Evolutionary conservation across 2,888 invertebrate species (phyloP).

Genomic region (Rhingia campestris): DNA sequence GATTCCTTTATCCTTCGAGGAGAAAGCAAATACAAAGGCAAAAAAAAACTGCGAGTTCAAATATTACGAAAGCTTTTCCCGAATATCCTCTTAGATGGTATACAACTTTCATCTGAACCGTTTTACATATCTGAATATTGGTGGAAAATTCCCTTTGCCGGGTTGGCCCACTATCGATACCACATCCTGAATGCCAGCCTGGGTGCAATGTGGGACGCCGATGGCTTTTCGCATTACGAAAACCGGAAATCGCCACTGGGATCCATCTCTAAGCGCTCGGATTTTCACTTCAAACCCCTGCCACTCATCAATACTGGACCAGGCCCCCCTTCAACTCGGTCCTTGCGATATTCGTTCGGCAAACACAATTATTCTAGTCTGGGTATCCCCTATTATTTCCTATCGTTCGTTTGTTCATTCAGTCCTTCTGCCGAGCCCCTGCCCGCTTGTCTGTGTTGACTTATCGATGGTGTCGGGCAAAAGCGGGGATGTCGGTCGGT

Average conservation of each 20-base stretch:
- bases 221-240: conserved; percentile 45
- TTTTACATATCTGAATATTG: conserved; percentile 63
- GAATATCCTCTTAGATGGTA: conserved; percentile 47
- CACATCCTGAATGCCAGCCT: conserved; percentile 10
- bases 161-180: conserved; percentile 18
- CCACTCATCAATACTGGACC: conserved; percentile 3
- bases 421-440: not conserved
- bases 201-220: not conserved
- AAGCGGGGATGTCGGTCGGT: conserved; percentile 24
- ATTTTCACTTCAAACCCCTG: conserved; percentile 56
- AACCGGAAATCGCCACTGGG: conserved; percentile 58
- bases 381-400: conserved; percentile 52
- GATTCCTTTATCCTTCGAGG: conserved; percentile 63
- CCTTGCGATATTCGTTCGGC: conserved; percentile 64
- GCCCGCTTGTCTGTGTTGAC: conserved; percentile 56
- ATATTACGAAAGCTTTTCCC: conserved; percentile 56
- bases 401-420: not conserved
- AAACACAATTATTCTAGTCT: conserved; percentile 73
- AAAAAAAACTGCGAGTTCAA: not conserved
- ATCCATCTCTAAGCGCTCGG: conserved; percentile 61
- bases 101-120: conserved; percentile 11
- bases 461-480: conserved; percentile 51
- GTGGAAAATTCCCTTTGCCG: conserved; percentile 50
- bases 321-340: conserved; percentile 20
- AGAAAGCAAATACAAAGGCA: conserved; percentile 47